These are phyloP conservation scores for Dipodomys ordii DNA, from an alignment of 2,113 vertebrate species.

Conservation along the genomic window DNA sequence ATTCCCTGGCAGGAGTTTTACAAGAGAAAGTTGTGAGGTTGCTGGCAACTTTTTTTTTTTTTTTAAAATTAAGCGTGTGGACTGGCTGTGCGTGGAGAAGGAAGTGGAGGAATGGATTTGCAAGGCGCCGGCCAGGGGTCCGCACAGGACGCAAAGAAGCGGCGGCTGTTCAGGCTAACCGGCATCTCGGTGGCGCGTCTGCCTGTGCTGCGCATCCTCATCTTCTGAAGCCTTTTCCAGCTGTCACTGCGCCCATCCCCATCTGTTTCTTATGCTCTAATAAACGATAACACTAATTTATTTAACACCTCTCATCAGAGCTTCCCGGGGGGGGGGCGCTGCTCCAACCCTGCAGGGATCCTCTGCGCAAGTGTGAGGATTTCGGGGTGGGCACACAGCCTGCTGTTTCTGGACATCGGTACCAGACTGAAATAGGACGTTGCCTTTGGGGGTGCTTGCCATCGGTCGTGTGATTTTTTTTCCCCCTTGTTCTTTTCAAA, in stretches of 20 bases:
- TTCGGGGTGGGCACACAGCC: constrained; percentile 66
- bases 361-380: constrained; percentile 61
- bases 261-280: constrained; percentile 82
- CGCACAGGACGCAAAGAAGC: background rate
- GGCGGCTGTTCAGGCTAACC: background rate
- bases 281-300: constrained; percentile 81
- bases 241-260: constrained; percentile 71
- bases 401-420: constrained; percentile 44
- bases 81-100: constrained; percentile 47
- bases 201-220: background rate
- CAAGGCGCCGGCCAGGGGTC: background rate
- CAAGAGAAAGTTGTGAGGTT: constrained; percentile 50
- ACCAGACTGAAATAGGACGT: constrained; percentile 62
- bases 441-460: constrained; percentile 75
- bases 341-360: constrained; percentile 66
- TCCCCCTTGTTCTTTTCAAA: constrained; percentile 67
- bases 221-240: constrained; percentile 42
- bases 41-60: background rate
- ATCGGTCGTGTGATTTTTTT: constrained; percentile 72
- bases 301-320: constrained; percentile 75
- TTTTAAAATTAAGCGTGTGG: background rate
- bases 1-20: constrained; percentile 61
- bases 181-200: background rate
- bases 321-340: constrained; percentile 10
- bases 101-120: constrained; percentile 37